Evolutionary conservation across 2,797 vertebrate genomes (phyloP), one percentile per base, ranked within the genome.

Genomic region (Odontamblyopus rebecca): DNA sequence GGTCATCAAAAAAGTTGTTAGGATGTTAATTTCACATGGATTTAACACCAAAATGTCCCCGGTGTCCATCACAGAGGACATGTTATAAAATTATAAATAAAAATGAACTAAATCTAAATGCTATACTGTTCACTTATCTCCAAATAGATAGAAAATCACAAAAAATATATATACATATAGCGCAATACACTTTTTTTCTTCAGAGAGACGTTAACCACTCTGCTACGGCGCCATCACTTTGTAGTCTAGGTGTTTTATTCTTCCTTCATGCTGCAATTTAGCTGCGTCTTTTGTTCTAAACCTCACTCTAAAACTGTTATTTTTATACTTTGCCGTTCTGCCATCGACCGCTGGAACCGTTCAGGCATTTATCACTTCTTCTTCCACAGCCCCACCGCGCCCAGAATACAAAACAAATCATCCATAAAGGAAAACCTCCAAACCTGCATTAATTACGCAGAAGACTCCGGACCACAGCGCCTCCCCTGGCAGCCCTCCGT

Each of bases 381-480:
- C 74, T 87, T 83, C 86, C 75, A 48, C 13, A 48, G 77, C 72
- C 75, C 57, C 78, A 82, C 89, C 79, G 83, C 53, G 65, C n/a
- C 26, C 26, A 65, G n/a, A 26, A 26, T 26, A 68, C 77, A 68
- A 73, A 56, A 64, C 75, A 61, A 82, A 5, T 11, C 30, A 15
- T 73, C 72, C 74, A 72, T 65, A 80, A 77, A 69, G 68, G 63
- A 60, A 86, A 83, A 82, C 60, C 15, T 4, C 59, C 29, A 16
- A 61, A 73, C 67, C 68, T 27, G 53, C 53, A 4, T 54, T 54
- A n/a, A 57, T 57, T 23, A 57, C 23, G 23, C 54, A 3, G 44
- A 1, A 15, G 44, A 48, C 44, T 57, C 54, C 54, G 9, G 54
- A 57, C 23, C 54, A 26, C 23, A 76, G 81, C 75, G 76, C 41